Conservation (phyloP, 2,797 vertebrate genomes). For the Diceros bicornis region DNA sequence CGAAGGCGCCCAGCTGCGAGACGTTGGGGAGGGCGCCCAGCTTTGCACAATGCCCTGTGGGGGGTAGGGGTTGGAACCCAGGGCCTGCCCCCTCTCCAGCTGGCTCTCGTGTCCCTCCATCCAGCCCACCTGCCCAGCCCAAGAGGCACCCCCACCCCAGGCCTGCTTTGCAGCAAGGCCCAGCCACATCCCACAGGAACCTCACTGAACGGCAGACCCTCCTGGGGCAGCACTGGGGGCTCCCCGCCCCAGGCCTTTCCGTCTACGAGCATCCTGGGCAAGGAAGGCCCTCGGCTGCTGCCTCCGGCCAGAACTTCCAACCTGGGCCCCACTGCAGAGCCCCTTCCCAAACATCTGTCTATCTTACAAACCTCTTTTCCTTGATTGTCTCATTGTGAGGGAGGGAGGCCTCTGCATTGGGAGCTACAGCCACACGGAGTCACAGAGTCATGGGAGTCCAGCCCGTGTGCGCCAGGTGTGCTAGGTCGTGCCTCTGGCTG, state of each 20-base stretch:
- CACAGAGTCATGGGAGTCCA: accelerated
- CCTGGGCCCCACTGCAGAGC: too few species aligned
- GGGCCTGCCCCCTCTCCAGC: not conserved
- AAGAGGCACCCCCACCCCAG: not conserved
- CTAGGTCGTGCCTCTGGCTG: accelerated
- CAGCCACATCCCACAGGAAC: not conserved
- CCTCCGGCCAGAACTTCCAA: not conserved
- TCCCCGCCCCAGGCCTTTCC: not conserved
- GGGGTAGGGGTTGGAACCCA: not conserved
- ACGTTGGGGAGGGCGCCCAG: accelerated
- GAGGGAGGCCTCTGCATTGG: accelerated
- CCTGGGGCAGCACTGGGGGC: not conserved
- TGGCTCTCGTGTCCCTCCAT: not conserved
- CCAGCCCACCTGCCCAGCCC: not conserved
- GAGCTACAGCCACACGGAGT: accelerated
- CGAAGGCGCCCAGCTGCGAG: accelerated
- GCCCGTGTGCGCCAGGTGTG: accelerated
- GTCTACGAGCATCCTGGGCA: accelerated
- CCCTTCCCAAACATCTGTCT: not conserved
- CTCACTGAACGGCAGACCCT: too few species aligned
- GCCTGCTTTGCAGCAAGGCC: not conserved
- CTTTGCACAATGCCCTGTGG: accelerated
- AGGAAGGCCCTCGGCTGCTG: not conserved
- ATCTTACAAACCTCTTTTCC: not conserved
- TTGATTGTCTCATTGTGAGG: accelerated